phyloP scores from a whole-genome alignment of 2,113 vertebrate species.

The Malurus elegans region DNA sequence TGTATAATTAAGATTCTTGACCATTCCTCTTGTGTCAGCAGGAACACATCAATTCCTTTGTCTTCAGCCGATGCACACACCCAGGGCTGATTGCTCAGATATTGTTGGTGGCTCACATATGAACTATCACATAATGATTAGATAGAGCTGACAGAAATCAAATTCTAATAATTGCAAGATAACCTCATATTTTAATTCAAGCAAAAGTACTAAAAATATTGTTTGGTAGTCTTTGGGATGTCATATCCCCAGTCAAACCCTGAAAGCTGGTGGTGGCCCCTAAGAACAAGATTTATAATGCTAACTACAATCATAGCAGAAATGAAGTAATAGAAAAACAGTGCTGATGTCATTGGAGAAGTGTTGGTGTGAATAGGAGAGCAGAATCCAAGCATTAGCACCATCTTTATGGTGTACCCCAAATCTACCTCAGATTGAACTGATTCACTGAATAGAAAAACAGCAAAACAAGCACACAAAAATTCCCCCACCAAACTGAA shows the following conservation, averaged over 20 bases:
- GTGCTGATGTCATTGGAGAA: not conserved
- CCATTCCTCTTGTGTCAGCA: conserved; percentile 6
- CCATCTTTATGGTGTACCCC: not conserved
- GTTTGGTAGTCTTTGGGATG: not conserved
- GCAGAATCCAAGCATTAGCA: not conserved
- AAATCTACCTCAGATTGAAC: not conserved
- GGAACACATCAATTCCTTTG: conserved; percentile 9
- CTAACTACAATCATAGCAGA: not conserved
- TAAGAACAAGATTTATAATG: not conserved
- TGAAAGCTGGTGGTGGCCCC: not conserved
- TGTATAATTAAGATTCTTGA: conserved; percentile 29
- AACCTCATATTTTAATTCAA: not conserved
- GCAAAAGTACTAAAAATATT: not conserved
- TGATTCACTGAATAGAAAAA: not conserved
- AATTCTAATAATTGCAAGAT: not conserved
- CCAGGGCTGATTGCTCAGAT: not conserved
- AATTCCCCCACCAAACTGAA: not conserved
- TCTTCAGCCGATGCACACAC: not conserved
- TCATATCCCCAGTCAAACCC: not conserved
- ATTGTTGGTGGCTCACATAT: not conserved
- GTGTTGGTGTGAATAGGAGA: not conserved
- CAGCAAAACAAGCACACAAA: not conserved
- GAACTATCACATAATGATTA: conserved; percentile 12
- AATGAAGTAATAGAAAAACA: not conserved
- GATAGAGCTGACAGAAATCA: not conserved